A percentile compares a stretch with the other conserved stretches of the same genome.
These are phyloP conservation scores for Otolemur crassicaudatus DNA, from an alignment of 2,797 vertebrate species.

Conservation along the genomic window DNA sequence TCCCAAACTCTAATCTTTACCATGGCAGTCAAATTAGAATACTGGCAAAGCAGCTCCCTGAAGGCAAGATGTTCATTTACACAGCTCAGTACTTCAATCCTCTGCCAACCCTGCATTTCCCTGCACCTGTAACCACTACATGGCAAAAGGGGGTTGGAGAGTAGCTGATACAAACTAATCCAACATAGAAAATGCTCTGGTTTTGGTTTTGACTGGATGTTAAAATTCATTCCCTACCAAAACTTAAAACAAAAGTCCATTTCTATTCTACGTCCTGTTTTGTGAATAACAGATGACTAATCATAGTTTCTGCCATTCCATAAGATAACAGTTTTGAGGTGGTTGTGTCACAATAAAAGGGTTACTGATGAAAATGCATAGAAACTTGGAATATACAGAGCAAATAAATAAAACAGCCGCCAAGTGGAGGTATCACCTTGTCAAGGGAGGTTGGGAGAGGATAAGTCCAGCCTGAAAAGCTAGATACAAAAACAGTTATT, in stretches of 20 bases:
- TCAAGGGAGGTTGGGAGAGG: background rate
- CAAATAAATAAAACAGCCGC: background rate
- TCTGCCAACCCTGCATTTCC: background rate
- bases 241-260: constrained; percentile 45
- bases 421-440: background rate
- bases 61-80: background rate
- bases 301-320: background rate
- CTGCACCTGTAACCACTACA: background rate
- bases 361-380: background rate
- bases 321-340: constrained; percentile 37
- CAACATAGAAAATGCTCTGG: background rate
- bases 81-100: background rate
- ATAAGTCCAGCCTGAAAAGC: background rate
- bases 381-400: background rate
- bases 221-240: background rate
- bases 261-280: constrained; percentile 33
- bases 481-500: background rate
- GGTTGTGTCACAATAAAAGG: constrained; percentile 11
- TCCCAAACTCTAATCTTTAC: background rate
- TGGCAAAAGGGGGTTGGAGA: background rate
- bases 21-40: background rate
- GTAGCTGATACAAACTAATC: background rate
- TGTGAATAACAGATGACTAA: constrained; percentile 4
- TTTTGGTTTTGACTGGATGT: constrained; percentile 12
- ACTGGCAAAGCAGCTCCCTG: background rate